These are phyloP conservation scores for Clivina fossor DNA, from an alignment of 2,888 invertebrate species.

Conservation along the genomic window DNA sequence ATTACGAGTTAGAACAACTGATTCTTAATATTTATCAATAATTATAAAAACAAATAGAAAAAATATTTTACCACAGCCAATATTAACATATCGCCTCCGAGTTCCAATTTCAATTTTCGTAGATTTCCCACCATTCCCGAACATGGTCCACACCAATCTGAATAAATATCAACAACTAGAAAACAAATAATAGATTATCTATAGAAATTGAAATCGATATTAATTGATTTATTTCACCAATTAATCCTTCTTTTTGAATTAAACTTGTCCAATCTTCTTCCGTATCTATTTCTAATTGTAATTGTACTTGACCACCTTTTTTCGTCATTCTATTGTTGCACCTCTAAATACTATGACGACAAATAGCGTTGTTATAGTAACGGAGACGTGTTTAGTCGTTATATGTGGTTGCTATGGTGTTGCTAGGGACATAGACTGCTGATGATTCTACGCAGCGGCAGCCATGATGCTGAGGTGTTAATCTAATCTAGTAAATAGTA, in stretches of 20 bases:
- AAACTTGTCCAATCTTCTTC: conserved; percentile 87
- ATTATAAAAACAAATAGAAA: conserved; percentile 14
- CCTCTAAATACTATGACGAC: no score
- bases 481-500: no score
- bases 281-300: conserved; percentile 77
- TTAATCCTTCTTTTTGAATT: conserved; percentile 71
- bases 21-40: conserved; percentile 28
- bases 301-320: conserved; percentile 73
- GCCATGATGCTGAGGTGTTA: no score
- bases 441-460: no score
- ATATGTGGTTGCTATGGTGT: no score
- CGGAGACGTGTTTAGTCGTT: no score
- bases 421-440: no score
- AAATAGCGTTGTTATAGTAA: conserved; percentile 15
- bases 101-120: conserved; percentile 83
- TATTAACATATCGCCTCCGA: conserved; percentile 79
- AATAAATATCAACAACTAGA: conserved; percentile 82
- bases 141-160: conserved; percentile 92
- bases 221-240: no score
- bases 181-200: no score
- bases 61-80: conserved; percentile 68
- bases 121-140: conserved; percentile 80
- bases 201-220: no score
- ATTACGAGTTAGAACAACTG: not conserved
- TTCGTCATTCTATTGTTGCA: conserved; percentile 61